Percentiles rank a stretch among this genome's conserved stretches.
Evolutionary conservation across 2,113 vertebrate genomes (phyloP).

Genomic region (Arvicanthis niloticus): DNA sequence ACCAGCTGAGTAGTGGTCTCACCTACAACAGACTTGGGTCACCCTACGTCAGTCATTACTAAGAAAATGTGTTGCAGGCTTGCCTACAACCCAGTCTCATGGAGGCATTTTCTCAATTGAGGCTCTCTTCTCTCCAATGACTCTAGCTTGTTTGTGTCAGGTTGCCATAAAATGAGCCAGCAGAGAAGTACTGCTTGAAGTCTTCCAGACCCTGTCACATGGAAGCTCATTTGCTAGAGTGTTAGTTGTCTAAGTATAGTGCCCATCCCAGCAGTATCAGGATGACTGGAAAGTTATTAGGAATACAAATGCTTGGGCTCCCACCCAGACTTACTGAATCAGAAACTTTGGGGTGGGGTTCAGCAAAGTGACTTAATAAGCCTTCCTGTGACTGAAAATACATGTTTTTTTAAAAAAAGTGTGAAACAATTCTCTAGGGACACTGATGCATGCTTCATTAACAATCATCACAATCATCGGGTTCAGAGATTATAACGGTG

Average conservation of each 20-base stretch:
- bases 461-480: neutral
- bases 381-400: neutral
- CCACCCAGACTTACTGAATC: neutral
- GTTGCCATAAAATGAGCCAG: neutral
- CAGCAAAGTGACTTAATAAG: neutral
- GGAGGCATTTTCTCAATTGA: neutral
- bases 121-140: neutral
- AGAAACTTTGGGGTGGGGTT: neutral
- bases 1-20: no score
- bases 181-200: neutral
- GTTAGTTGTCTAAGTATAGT: neutral
- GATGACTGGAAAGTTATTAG: neutral
- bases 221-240: neutral
- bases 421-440: neutral
- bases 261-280: neutral
- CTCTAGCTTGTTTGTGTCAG: neutral
- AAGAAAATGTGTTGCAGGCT: no score
- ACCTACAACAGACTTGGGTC: neutral
- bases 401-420: neutral
- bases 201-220: slow-evolving; percentile 18
- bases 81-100: neutral
- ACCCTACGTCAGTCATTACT: neutral
- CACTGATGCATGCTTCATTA: slow-evolving; percentile 8
- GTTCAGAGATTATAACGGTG: neutral
- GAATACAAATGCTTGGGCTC: neutral